phyloP scores from a whole-genome alignment of 92 coral and sea anemone genomes.

The Meandrina meandrites region DNA sequence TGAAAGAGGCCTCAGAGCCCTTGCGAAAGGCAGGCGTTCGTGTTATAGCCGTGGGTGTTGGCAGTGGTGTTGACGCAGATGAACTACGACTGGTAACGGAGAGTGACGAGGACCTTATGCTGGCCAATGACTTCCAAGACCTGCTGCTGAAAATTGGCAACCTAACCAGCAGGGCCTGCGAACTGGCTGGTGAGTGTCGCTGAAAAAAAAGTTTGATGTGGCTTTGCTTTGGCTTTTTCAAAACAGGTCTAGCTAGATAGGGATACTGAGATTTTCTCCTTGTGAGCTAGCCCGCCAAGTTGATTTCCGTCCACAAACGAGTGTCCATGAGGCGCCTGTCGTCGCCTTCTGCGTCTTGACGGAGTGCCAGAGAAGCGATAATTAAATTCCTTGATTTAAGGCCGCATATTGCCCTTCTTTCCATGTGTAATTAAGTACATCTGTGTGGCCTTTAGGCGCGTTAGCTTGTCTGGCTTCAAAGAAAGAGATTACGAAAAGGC shows the following conservation, averaged over 20 bases:
- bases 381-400: neutral
- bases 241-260: neutral
- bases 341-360: neutral
- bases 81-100: constrained; percentile 69
- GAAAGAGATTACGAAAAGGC: neutral
- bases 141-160: constrained; percentile 35
- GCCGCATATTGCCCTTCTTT: neutral
- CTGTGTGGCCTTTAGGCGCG: too few relatives aligned
- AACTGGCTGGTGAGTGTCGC: constrained; percentile 41
- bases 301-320: neutral
- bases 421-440: neutral
- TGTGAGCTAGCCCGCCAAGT: neutral
- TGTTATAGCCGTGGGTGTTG: constrained; percentile 74
- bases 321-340: neutral
- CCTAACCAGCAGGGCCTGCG: constrained; percentile 40
- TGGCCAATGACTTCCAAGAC: constrained; percentile 48
- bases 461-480: neutral
- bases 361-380: neutral
- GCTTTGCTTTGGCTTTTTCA: constrained; percentile 16
- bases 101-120: constrained; percentile 54
- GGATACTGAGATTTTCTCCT: neutral
- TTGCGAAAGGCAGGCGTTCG: constrained; percentile 70
- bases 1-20: constrained; percentile 57
- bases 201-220: constrained; percentile 15
- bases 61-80: constrained; percentile 48